phyloP scores from a whole-genome alignment of 2,888 invertebrate species.

The Sminthurides aquaticus region DNA sequence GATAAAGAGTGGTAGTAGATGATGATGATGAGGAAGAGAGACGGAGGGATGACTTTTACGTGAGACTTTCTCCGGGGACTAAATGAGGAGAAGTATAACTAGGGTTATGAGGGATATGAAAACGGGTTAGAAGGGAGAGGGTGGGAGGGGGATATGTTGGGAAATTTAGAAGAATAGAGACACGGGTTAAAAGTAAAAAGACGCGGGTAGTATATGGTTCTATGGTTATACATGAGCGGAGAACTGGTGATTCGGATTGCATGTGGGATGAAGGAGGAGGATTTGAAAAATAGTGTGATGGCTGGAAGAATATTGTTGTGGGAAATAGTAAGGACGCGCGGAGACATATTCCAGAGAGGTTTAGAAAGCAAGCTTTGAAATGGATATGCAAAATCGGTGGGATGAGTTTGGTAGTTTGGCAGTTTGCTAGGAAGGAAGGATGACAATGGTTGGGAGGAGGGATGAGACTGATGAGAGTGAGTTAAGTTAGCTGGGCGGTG shows the following conservation, averaged over 20 bases:
- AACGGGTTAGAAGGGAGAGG: too few species aligned
- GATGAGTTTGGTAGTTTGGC: too few species aligned
- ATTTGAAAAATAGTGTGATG: neutral
- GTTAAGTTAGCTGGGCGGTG: too few species aligned
- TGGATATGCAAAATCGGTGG: neutral
- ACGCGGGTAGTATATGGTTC: too few species aligned
- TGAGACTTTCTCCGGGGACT: neutral
- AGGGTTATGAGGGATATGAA: too few species aligned
- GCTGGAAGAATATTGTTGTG: too few species aligned
- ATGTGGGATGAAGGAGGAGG: too few species aligned
- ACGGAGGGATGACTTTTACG: neutral
- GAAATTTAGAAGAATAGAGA: too few species aligned
- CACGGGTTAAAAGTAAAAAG: too few species aligned
- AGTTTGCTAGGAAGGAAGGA: neutral
- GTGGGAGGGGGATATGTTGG: too few species aligned
- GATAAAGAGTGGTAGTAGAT: neutral
- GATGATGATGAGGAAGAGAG: neutral
- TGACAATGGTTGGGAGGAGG: neutral
- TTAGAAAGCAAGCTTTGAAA: neutral
- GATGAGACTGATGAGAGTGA: neutral
- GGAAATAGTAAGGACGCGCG: neutral
- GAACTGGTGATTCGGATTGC: neutral
- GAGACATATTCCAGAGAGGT: neutral
- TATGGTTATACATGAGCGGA: too few species aligned
- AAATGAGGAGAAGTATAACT: neutral